phyloP scores from a whole-genome alignment of 2,888 invertebrate genomes.

The Calameuta pallipes region DNA sequence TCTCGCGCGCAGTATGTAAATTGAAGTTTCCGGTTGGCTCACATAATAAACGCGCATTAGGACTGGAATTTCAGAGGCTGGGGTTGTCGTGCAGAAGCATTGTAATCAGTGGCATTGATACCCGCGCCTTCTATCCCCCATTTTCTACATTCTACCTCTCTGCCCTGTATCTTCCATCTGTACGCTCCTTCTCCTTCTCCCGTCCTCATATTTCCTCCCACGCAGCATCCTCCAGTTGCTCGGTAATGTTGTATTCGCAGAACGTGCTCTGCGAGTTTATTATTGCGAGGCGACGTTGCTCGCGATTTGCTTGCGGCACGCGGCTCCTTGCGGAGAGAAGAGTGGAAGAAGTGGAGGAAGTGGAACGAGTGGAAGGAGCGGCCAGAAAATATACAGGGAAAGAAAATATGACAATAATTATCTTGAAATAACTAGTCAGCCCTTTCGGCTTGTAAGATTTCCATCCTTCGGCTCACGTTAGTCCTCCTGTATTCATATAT shows the following conservation, averaged over 20 bases:
- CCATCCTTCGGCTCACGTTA: no score
- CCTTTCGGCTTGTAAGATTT: no score
- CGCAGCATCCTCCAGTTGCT: not conserved
- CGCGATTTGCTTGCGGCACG: conserved; percentile 1
- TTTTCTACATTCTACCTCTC: conserved; percentile 3
- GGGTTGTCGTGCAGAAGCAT: conserved; percentile 23
- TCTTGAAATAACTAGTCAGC: no score
- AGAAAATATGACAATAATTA: not conserved
- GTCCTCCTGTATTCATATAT: no score
- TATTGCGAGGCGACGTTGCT: not conserved
- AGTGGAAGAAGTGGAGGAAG: not conserved
- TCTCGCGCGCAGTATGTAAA: conserved; percentile 30
- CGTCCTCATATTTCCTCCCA: not conserved
- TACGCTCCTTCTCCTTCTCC: conserved; percentile 10
- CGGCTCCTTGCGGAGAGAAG: not conserved
- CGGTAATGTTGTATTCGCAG: conserved; percentile 2
- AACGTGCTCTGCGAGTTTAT: not conserved
- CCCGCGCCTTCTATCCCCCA: conserved; percentile 16
- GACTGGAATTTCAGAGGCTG: conserved; percentile 19
- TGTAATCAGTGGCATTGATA: conserved; percentile 37
- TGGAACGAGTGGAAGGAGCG: not conserved
- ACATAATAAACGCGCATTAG: conserved; percentile 39
- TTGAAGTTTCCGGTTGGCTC: conserved; percentile 36
- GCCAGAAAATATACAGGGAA: not conserved
- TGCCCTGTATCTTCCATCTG: conserved; percentile 13